Conservation (phyloP, 2,113 vertebrate genomes). For the Ptychochromis oligacanthus region DNA sequence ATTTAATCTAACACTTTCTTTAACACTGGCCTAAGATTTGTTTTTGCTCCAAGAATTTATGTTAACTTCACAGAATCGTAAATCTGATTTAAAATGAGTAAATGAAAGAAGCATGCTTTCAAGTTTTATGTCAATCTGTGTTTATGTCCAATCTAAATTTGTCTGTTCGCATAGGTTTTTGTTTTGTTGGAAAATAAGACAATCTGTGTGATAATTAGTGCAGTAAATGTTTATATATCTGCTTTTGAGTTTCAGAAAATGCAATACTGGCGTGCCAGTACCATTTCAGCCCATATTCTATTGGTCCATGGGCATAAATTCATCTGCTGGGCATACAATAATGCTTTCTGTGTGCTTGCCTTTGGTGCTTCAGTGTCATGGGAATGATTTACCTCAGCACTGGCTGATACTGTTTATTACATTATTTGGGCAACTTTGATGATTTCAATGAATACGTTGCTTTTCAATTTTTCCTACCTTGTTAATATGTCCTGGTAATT, state of each 20-base stretch:
- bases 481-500: constrained; percentile 33
- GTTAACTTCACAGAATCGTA: not conserved
- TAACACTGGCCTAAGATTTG: not conserved
- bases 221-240: constrained; percentile 50
- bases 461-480: constrained; percentile 24
- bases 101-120: not conserved
- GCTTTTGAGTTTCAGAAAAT: constrained; percentile 80
- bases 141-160: constrained; percentile 3
- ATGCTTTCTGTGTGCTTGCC: constrained; percentile 75
- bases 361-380: constrained; percentile 67
- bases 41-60: not conserved
- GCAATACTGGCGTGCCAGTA: constrained; percentile 30
- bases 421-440: constrained; percentile 41
- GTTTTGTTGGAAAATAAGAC: not conserved
- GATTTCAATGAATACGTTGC: constrained; percentile 28
- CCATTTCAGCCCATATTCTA: constrained; percentile 69
- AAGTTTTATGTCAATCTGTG: not conserved
- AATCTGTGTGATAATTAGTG: not conserved
- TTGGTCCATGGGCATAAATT: constrained; percentile 58
- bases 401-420: constrained; percentile 55
- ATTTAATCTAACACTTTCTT: constrained; percentile 14
- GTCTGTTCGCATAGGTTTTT: not conserved
- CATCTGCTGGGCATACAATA: constrained; percentile 70
- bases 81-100: not conserved
- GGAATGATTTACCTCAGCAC: constrained; percentile 64